phyloP scores from a whole-genome alignment of 1,140 invertebrate genomes.

The Trichogramma pretiosum region DNA sequence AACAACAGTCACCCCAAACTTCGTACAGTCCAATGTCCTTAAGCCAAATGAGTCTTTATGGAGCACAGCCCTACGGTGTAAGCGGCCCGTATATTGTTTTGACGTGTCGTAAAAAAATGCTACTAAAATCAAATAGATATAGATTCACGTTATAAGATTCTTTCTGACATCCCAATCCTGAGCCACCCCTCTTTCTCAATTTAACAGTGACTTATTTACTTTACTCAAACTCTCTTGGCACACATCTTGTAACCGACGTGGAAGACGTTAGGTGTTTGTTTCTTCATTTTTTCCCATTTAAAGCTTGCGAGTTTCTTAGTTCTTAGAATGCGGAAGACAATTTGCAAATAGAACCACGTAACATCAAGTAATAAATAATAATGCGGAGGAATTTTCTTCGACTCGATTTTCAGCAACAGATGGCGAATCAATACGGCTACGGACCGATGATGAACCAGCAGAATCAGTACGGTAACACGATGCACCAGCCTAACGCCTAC shows the following conservation, averaged over 20 bases:
- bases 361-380: no score
- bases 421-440: conserved; percentile 33
- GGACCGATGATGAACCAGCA: conserved; percentile 23
- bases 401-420: conserved; percentile 24
- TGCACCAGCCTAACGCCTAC: conserved; percentile 8
- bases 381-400: neutral
- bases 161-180: no score
- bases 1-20: conserved; percentile 19
- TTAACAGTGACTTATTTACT: neutral
- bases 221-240: neutral
- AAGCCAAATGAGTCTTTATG: conserved; percentile 30
- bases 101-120: no score
- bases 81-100: conserved; percentile 19
- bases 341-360: no score
- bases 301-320: no score
- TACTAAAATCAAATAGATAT: no score
- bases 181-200: no score
- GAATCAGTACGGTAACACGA: conserved; percentile 29
- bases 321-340: no score
- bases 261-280: no score
- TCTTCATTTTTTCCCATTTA: no score
- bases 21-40: conserved; percentile 26
- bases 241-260: no score
- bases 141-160: no score
- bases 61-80: conserved; percentile 29